These are phyloP conservation scores for Gonocerus acuteangulatus DNA, from an alignment of 2,888 invertebrate species.

Conservation along the genomic window DNA sequence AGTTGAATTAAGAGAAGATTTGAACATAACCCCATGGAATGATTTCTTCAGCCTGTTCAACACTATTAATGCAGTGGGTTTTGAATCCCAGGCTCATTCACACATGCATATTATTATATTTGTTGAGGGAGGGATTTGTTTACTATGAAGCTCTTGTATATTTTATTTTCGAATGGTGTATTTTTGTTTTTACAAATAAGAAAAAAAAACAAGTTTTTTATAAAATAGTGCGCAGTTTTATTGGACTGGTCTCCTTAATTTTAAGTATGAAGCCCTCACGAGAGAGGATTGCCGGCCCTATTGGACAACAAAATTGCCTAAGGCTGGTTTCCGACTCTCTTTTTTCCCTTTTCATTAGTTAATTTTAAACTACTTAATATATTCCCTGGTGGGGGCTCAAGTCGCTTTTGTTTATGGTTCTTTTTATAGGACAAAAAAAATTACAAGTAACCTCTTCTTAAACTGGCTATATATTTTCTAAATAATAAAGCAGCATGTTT, in stretches of 20 bases:
- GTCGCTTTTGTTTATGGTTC: conserved; percentile 13
- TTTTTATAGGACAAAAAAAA: not conserved
- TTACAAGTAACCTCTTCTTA: conserved; percentile 3
- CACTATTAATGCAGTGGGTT: conserved; percentile 10
- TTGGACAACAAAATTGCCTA: not conserved
- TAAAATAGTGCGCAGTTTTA: conserved; percentile 23
- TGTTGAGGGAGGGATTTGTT: conserved; percentile 20
- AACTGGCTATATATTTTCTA: conserved; percentile 22
- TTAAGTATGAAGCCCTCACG: conserved; percentile 11
- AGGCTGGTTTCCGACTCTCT: conserved; percentile 7
- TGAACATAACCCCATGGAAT: conserved; percentile 13
- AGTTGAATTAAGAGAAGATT: conserved; percentile 3
- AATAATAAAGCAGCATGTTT: conserved; percentile 14
- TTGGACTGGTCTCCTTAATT: conserved; percentile 15
- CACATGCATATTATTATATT: conserved; percentile 15
- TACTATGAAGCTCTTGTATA: conserved; percentile 13
- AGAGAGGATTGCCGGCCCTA: conserved; percentile 3
- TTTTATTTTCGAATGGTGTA: conserved; percentile 15
- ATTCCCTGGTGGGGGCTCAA: conserved; percentile 17
- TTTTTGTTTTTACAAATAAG: conserved; percentile 9
- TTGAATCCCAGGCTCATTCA: conserved; percentile 1
- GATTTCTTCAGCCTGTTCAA: not conserved
- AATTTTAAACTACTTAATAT: not conserved
- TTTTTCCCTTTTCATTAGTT: not conserved
- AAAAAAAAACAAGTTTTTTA: conserved; percentile 7